Evolutionary conservation across 2,113 vertebrate species (phyloP).

Genomic region (Bos javanicus): DNA sequence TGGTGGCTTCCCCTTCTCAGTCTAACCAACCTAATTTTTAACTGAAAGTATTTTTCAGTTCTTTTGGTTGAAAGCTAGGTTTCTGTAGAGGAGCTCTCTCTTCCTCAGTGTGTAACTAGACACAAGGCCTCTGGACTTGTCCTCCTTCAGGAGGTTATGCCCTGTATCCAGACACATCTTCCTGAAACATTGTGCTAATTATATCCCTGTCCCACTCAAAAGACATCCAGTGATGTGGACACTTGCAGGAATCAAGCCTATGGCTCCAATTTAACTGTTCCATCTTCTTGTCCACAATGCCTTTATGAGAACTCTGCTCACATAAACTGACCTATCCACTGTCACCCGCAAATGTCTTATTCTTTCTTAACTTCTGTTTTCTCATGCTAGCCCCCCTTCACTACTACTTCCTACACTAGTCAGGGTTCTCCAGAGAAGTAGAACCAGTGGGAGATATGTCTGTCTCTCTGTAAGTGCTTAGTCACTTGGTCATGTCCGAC

Average conservation of each 20-base stretch:
- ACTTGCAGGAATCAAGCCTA: neutral
- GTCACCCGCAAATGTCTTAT: neutral
- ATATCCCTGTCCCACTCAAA: neutral
- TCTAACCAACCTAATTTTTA: neutral
- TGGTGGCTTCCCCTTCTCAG: neutral
- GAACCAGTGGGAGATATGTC: neutral
- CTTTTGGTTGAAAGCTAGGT: neutral
- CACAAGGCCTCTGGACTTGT: neutral
- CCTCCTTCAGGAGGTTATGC: neutral
- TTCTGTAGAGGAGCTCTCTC: neutral
- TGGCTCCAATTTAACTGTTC: neutral
- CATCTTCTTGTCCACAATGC: neutral
- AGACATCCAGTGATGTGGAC: neutral
- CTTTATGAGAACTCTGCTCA: neutral
- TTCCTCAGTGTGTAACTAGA: neutral
- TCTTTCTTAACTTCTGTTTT: neutral
- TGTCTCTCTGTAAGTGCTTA: neutral
- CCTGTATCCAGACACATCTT: neutral
- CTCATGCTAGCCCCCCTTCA: neutral
- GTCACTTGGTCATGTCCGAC: neutral
- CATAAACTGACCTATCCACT: neutral
- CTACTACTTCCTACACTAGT: neutral
- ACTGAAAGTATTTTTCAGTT: neutral
- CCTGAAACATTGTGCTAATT: neutral
- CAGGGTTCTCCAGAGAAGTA: neutral